Percentiles rank a stretch among this genome's conserved stretches.
phyloP scores from a whole-genome alignment of 2,797 vertebrate genomes.

The Danio aesculapii region DNA sequence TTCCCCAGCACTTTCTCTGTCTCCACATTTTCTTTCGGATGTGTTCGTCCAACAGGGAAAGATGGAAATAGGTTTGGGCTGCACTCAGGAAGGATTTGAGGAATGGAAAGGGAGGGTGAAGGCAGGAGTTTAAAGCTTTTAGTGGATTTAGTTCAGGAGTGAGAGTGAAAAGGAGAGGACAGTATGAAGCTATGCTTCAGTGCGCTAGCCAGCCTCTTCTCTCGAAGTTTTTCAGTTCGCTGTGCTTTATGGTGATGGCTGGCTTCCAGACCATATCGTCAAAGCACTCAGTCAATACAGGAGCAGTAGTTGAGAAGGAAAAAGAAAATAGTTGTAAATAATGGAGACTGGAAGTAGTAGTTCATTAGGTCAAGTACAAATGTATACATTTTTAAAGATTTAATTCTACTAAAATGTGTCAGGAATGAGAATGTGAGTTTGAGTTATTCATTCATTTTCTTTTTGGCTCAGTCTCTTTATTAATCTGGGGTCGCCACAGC shows the following conservation, averaged over 20 bases:
- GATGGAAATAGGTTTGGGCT: constrained; percentile 47
- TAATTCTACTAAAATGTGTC: too few species aligned
- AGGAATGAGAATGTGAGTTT: too few species aligned
- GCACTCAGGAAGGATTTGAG: constrained; percentile 27
- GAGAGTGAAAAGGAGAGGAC: constrained; percentile 24
- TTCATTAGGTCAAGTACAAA: background rate
- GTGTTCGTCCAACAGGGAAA: background rate
- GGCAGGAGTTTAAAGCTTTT: constrained; percentile 40
- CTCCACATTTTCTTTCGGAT: constrained; percentile 16
- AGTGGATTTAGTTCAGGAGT: constrained; percentile 43
- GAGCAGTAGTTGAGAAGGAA: background rate
- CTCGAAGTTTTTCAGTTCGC: constrained; percentile 20
- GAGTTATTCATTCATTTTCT: too few species aligned
- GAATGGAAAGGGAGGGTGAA: constrained; percentile 20
- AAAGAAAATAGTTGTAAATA: constrained; percentile 13
- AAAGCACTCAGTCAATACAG: constrained; percentile 20
- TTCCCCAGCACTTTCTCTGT: constrained; percentile 25
- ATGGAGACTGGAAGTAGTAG: background rate
- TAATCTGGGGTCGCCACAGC: too few species aligned
- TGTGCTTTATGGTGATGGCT: constrained; percentile 25
- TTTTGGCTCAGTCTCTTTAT: too few species aligned
- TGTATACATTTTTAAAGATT: too few species aligned
- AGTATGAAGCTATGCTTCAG: constrained; percentile 4
- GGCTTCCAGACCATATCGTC: constrained; percentile 28
- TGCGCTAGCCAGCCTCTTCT: background rate